Evolutionary conservation across 37 sponge, comb jelly and placozoan species (phyloP).

Genomic region (Petrosia ficiformis): DNA sequence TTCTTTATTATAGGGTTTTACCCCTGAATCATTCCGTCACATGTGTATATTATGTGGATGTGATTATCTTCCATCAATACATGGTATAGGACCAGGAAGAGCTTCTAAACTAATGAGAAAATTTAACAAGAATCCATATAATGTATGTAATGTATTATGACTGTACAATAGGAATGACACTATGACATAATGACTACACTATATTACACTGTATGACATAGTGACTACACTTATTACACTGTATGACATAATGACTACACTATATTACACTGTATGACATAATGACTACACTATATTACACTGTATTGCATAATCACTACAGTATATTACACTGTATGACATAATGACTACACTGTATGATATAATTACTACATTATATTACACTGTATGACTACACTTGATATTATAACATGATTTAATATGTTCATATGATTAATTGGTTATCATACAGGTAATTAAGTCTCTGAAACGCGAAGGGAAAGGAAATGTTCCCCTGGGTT

Average conservation of each 20-base stretch:
- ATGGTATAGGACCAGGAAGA: slow-evolving; percentile 86
- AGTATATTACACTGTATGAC: too few relatives aligned
- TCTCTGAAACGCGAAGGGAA: slow-evolving; percentile 48
- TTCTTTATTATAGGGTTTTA: slow-evolving; percentile 53
- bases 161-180: neutral
- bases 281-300: too few relatives aligned
- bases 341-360: too few relatives aligned
- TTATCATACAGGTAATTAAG: slow-evolving; percentile 82
- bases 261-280: too few relatives aligned
- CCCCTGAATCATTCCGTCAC: slow-evolving; percentile 74
- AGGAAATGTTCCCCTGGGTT: slow-evolving; percentile 66
- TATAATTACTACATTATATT: too few relatives aligned
- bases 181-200: neutral
- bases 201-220: neutral
- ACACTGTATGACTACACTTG: too few relatives aligned
- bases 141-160: slow-evolving; percentile 35
- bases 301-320: too few relatives aligned
- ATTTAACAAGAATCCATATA: slow-evolving; percentile 56
- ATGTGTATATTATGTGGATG: slow-evolving; percentile 99
- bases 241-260: too few relatives aligned
- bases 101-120: slow-evolving; percentile 88
- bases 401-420: too few relatives aligned
- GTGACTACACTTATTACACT: too few relatives aligned
- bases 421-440: too few relatives aligned
- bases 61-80: slow-evolving; percentile 93